Conservation (phyloP, 2,888 invertebrate genomes). For the Synanthedon myopaeformis region DNA sequence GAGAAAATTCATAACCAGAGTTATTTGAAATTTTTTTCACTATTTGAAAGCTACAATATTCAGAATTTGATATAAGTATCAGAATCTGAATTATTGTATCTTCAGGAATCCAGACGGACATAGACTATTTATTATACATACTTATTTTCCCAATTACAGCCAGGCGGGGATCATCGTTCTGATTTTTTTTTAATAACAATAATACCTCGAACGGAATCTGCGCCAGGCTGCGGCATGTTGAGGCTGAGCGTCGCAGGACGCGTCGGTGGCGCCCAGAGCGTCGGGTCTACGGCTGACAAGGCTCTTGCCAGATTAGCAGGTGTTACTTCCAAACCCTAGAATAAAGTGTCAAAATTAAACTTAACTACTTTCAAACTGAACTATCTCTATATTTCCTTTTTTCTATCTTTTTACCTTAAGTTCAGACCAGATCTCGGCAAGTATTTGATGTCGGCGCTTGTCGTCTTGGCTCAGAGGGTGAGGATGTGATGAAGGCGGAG, state of each 20-base stretch:
- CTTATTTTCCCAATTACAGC: no score
- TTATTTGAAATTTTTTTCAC: no score
- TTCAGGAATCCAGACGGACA: no score
- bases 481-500: conserved; percentile 54
- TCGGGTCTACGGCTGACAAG: conserved; percentile 74
- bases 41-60: no score
- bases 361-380: background rate
- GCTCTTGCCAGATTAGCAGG: conserved; percentile 74
- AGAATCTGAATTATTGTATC: no score
- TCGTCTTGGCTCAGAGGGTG: conserved; percentile 72
- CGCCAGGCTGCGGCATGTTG: conserved; percentile 70
- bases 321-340: conserved; percentile 71
- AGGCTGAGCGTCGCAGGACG: conserved; percentile 79
- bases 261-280: conserved; percentile 76
- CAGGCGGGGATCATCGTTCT: no score
- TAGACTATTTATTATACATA: no score
- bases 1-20: no score
- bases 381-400: background rate
- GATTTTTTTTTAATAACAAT: conserved; percentile 1
- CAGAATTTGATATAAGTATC: no score
- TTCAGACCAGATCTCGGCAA: conserved; percentile 75
- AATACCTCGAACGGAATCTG: conserved; percentile 39
- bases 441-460: conserved; percentile 73
- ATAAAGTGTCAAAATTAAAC: conserved; percentile 1
- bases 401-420: conserved; percentile 46